phyloP scores from a whole-genome alignment of 2,888 invertebrate genomes.

The Elegia similella region DNA sequence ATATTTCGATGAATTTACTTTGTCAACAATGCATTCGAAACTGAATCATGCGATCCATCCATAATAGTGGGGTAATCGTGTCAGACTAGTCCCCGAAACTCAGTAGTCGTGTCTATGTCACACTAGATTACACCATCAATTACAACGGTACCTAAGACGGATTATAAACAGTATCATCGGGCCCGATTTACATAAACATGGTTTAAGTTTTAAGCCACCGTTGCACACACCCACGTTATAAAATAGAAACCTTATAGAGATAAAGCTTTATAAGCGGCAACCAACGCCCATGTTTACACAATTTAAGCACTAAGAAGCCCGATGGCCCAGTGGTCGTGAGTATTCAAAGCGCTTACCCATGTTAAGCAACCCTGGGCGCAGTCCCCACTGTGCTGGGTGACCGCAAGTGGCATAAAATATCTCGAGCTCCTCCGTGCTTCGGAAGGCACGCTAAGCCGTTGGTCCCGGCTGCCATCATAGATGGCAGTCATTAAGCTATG shows the following conservation, averaged over 20 bases:
- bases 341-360: too few species aligned
- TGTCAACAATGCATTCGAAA: not conserved
- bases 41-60: not conserved
- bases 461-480: too few species aligned
- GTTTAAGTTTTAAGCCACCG: conserved; percentile 29
- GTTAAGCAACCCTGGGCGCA: too few species aligned
- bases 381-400: too few species aligned
- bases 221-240: conserved; percentile 24
- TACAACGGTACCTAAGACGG: conserved; percentile 16
- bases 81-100: not conserved
- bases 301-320: too few species aligned
- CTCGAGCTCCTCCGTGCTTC: too few species aligned
- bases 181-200: conserved; percentile 38
- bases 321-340: too few species aligned
- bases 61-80: not conserved
- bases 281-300: too few species aligned
- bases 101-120: conserved; percentile 14
- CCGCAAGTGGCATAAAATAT: too few species aligned
- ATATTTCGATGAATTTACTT: not conserved
- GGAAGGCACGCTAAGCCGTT: too few species aligned
- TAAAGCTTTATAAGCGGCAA: too few species aligned
- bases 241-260: not conserved
- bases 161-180: conserved; percentile 14
- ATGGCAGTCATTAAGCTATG: too few species aligned
- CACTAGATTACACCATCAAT: conserved; percentile 16